phyloP scores from a whole-genome alignment of 2,888 invertebrate genomes.

The Lordiphosa andalusiaca region DNA sequence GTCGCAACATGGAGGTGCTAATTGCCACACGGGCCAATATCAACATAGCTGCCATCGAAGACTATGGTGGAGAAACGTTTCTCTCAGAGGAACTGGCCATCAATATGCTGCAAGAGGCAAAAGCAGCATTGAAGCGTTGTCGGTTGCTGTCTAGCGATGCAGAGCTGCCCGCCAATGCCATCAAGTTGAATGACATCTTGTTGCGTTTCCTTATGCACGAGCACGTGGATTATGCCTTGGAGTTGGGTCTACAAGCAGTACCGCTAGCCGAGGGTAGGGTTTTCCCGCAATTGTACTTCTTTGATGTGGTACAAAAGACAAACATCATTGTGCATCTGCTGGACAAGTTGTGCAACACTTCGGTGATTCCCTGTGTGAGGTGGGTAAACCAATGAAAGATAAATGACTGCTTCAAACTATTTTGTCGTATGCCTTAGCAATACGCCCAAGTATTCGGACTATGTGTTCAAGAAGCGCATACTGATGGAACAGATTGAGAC shows the following conservation, averaged over 20 bases:
- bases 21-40: conserved; percentile 95
- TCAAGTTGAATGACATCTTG: conserved; percentile 90
- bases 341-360: conserved; percentile 95
- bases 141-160: conserved; percentile 89
- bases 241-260: conserved; percentile 93
- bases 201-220: conserved; percentile 92
- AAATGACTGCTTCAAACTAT: not conserved
- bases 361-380: conserved; percentile 92
- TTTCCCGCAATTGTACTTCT: conserved; percentile 94
- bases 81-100: conserved; percentile 96
- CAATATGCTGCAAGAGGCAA: conserved; percentile 93
- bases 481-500: conserved; percentile 93
- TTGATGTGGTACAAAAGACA: conserved; percentile 94
- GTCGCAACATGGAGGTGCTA: conserved; percentile 95
- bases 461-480: conserved; percentile 91
- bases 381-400: conserved; percentile 80
- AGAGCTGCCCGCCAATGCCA: conserved; percentile 89
- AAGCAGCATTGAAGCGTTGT: conserved; percentile 93
- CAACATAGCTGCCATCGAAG: conserved; percentile 96
- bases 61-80: conserved; percentile 98
- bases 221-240: conserved; percentile 97
- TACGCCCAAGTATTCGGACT: conserved; percentile 93
- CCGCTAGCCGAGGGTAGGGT: conserved; percentile 94
- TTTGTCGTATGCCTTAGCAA: conserved; percentile 82
- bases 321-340: conserved; percentile 96